These are phyloP conservation scores for Hyperoplus immaculatus DNA, from an alignment of 2,797 vertebrate genomes.

Conservation along the genomic window DNA sequence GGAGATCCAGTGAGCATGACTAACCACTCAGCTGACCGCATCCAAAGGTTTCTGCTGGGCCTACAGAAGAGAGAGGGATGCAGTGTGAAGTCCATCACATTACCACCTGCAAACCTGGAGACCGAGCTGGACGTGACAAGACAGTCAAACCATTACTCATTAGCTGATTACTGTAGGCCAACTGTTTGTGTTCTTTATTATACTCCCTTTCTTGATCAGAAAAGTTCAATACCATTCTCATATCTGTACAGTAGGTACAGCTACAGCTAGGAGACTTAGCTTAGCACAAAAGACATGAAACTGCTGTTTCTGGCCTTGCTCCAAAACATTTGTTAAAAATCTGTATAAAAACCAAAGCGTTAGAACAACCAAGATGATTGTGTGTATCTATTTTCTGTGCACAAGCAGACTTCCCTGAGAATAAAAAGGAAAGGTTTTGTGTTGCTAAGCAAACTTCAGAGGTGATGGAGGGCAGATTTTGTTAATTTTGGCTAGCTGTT, in stretches of 20 bases:
- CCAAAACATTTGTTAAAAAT: neutral
- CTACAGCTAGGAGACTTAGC: neutral
- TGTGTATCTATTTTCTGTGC: neutral
- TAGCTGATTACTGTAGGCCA: neutral
- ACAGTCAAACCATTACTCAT: constrained; percentile 21
- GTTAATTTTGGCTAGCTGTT: neutral
- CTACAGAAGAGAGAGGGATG: constrained; percentile 7
- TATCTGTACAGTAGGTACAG: neutral
- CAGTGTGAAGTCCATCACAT: constrained; percentile 14
- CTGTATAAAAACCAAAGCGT: neutral
- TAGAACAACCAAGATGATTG: neutral
- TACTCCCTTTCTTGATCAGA: no score
- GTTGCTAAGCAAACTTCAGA: neutral
- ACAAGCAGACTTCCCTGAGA: neutral
- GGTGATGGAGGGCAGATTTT: neutral
- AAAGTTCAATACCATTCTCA: neutral
- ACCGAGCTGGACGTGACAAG: constrained; percentile 7
- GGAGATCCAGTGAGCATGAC: constrained; percentile 55
- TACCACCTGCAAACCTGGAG: constrained; percentile 29
- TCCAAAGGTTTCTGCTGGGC: constrained; percentile 35
- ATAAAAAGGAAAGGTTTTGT: no score
- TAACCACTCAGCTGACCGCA: constrained; percentile 60
- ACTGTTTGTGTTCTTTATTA: neutral
- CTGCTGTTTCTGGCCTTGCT: no score
- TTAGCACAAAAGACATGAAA: neutral